Conservation (phyloP, 2,888 invertebrate genomes). For the Drosophila picticornis region DNA sequence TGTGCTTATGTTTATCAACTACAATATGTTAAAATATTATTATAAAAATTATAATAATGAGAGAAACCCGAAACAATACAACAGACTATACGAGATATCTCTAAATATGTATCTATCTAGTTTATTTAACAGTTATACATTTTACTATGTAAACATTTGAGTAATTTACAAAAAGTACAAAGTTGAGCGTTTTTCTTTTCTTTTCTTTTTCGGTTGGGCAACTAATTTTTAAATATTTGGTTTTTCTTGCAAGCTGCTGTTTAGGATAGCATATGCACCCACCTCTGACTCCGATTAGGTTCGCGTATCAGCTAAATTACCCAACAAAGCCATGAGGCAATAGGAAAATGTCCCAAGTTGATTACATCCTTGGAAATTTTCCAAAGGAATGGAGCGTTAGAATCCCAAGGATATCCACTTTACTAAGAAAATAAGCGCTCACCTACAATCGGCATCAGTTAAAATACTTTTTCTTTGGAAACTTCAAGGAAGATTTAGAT, state of each 20-base stretch:
- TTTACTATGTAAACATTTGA: constrained; percentile 50
- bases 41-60: constrained; percentile 17
- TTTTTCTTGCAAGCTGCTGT: neutral
- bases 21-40: constrained; percentile 31
- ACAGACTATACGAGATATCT: constrained; percentile 36
- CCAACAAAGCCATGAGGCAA: neutral
- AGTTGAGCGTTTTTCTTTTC: constrained; percentile 22
- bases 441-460: neutral
- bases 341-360: neutral
- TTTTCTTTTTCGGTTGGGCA: neutral
- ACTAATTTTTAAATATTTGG: neutral
- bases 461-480: neutral
- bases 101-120: constrained; percentile 34
- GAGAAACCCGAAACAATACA: constrained; percentile 26
- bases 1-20: constrained; percentile 36
- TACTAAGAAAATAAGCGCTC: neutral
- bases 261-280: neutral
- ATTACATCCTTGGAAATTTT: neutral
- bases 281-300: neutral
- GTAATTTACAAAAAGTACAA: constrained; percentile 45
- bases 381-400: neutral
- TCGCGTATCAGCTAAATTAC: neutral
- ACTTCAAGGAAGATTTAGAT: neutral
- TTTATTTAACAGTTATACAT: constrained; percentile 54
- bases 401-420: neutral